Evolutionary conservation across 2,888 invertebrate species (phyloP), one percentile per base, ranked within the genome.

Genomic region (Automeris io): DNA sequence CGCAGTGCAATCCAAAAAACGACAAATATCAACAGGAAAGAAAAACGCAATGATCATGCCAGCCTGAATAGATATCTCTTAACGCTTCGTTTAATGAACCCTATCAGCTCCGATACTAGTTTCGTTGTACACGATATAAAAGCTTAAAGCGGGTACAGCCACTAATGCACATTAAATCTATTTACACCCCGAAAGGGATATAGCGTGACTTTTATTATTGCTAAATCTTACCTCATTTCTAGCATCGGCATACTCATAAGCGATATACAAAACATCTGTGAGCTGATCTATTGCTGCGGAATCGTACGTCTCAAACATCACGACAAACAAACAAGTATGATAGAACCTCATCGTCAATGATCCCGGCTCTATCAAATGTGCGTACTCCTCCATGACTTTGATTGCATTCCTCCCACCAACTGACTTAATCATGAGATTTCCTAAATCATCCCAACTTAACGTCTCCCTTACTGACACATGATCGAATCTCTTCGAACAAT

Each of bases 301-400:
- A 46, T 88, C 86, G 47, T 70, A 79, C 47, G 71, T 79, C 48
- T 82, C 85, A 54, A 74, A 80, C 62, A 83, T 64, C 1, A 78
- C 66, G 18, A 78, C 76, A 48, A 90, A 63, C 40, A 90, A 66
- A 55, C 89, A 88, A 0, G 87, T 74, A 43, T 90, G 90, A 49
- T 89, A 90, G 55, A 90, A 93, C 73, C 88, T 89, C 49, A 80
- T 72, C 40, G 90, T 88, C 29, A 93, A 61, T n/a, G 88, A 87
- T 5, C 89, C 87, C 29, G 83, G 65, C 0, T 88, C 88, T 34
- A 92, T 87, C 45, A 85, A 60, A 40, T 77, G 69, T 1, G 90
- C 79, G 46, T 91, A 81, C 47, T 86, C 87, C 45, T 78, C 76
- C 57, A 93, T 69, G 19, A 92, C 70, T 48, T 82, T 79, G 23